Percentiles rank a stretch among this genome's conserved stretches.
phyloP scores from a whole-genome alignment of 2,888 invertebrate species.

The Achlya flavicornis region DNA sequence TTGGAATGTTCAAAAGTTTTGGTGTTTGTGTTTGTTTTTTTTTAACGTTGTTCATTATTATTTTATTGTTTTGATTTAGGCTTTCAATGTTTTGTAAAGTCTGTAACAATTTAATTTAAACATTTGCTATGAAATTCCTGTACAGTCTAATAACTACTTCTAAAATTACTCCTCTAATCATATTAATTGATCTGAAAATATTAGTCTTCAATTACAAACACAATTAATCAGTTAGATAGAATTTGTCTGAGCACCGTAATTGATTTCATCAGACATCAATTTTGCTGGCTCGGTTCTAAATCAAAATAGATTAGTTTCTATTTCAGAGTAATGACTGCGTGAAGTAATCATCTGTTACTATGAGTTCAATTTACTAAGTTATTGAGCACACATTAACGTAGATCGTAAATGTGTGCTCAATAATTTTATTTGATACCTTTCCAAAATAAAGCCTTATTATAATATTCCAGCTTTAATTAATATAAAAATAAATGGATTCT shows the following conservation, averaged over 20 bases:
- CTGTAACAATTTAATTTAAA: not conserved
- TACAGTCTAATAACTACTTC: not conserved
- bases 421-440: too few relatives aligned
- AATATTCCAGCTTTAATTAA: not conserved
- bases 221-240: conserved; percentile 1
- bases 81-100: not conserved
- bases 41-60: not conserved
- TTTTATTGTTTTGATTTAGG: not conserved
- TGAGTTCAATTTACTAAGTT: conserved; percentile 15
- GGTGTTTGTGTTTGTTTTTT: not conserved
- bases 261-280: conserved; percentile 22
- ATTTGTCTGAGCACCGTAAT: conserved; percentile 8
- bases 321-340: conserved; percentile 27
- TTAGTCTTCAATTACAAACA: conserved; percentile 8
- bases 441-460: too few relatives aligned
- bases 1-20: not conserved
- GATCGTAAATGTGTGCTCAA: too few relatives aligned
- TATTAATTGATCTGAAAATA: conserved; percentile 10
- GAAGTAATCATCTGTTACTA: conserved; percentile 19
- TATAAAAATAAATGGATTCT: conserved; percentile 12
- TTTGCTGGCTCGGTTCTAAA: conserved; percentile 14
- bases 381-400: conserved; percentile 17
- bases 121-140: not conserved
- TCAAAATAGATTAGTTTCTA: conserved; percentile 26
- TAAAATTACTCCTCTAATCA: not conserved